Evolutionary conservation across 2,888 invertebrate species (phyloP), one percentile per base, ranked within the genome.

Genomic region (Hedychridium roseum): DNA sequence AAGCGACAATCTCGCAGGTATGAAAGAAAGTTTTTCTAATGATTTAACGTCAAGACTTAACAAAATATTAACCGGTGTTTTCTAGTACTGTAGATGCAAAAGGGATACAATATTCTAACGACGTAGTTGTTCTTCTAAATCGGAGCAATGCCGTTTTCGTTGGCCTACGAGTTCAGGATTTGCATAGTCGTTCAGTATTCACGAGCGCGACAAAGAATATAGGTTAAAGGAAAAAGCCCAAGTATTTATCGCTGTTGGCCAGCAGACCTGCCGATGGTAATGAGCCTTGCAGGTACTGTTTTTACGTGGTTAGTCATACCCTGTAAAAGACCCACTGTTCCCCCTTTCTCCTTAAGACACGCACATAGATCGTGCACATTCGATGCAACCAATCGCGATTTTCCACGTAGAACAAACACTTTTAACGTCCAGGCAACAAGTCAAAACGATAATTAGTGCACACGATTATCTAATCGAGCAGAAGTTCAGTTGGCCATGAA

Each of bases 291-390:
- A 2, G 27, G 9, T 11, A 16, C 34, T 7, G 16, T 11, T 36
- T 37, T 36, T 21, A 34, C 23, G 26, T 39, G 20, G 20, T 47
- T 46, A 42, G 35, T 27, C 12, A 27, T 47, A 50, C 43, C 48
- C 57, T 60, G 57, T 36, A 62, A 63, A 51, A 38, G 60, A 52
- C 41, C 36, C 44, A 41, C 51, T 34, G 39, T 44, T 43, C 30
- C 50, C 46, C 43, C 45, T 50, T 59, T 59, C 50, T 44, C 40
- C 44, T 32, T 2, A 31, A 20, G 48, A 40, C 20, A 43, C 50
- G 45, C 40, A 20, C 14, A 26, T 21, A 35, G 34, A 38, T 40
- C 36, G 18, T 30, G 32, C 49, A 37, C 45, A 43, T 14, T 34
- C 28, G 51, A 54, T 54, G 49, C 50, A 60, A 50, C 43, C 44